A percentile compares a stretch with the other conserved stretches of the same genome.
phyloP scores from a whole-genome alignment of 2,888 invertebrate species.

The Tachina grossa region DNA sequence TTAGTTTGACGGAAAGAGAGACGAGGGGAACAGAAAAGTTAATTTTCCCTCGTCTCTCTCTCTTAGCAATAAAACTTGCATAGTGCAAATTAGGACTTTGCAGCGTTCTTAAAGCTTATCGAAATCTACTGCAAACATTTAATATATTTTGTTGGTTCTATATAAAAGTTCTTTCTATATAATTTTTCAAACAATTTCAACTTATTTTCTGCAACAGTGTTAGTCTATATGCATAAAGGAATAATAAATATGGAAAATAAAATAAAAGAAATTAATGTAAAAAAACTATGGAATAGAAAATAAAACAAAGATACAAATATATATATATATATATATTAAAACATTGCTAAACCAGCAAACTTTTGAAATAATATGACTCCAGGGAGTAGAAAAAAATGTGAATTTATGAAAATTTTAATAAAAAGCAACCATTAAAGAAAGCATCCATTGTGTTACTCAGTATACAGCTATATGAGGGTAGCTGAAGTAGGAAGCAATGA shows the following conservation, averaged over 20 bases:
- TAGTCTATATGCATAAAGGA: constrained; percentile 56
- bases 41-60: too few relatives aligned
- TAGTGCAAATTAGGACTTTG: too few relatives aligned
- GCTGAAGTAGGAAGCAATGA: neutral
- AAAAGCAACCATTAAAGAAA: constrained; percentile 65
- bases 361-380: constrained; percentile 65
- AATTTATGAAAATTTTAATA: constrained; percentile 69
- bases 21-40: too few relatives aligned
- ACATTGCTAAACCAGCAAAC: constrained; percentile 25
- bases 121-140: too few relatives aligned
- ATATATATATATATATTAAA: neutral
- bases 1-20: too few relatives aligned
- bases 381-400: constrained; percentile 58
- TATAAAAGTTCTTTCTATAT: too few relatives aligned
- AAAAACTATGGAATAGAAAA: constrained; percentile 25
- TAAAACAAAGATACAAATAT: constrained; percentile 19
- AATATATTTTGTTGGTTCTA: too few relatives aligned
- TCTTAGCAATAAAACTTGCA: too few relatives aligned
- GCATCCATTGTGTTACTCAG: constrained; percentile 41
- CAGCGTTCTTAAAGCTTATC: too few relatives aligned
- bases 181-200: too few relatives aligned
- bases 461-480: neutral
- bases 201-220: neutral
- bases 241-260: constrained; percentile 59
- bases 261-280: constrained; percentile 17